A percentile compares a stretch with the other conserved stretches of the same genome.
Conservation (phyloP, 2,888 invertebrate genomes). For the Tanypteryx hageni region DNA sequence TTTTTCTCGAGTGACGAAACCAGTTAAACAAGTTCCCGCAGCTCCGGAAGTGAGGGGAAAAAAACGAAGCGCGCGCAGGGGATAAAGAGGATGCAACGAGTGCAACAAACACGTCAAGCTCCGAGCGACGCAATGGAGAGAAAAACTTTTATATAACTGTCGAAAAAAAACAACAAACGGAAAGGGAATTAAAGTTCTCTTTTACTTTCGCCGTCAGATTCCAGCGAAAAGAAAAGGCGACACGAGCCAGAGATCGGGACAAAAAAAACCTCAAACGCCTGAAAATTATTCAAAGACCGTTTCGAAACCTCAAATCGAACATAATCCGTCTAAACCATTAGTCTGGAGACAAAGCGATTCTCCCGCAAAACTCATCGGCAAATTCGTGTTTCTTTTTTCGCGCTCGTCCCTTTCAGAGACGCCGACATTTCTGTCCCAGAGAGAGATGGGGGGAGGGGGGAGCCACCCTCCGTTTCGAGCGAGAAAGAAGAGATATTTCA, state of each 20-base stretch:
- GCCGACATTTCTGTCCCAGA: background rate
- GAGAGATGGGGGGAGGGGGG: no score
- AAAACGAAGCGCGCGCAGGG: background rate
- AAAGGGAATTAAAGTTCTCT: no score
- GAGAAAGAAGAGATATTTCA: background rate
- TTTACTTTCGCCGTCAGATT: no score
- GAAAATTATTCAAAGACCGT: background rate
- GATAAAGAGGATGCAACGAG: background rate
- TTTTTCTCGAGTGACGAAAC: background rate
- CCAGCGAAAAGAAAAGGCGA: no score
- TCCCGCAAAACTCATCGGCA: background rate
- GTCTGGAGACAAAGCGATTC: constrained; percentile 19
- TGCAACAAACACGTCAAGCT: background rate
- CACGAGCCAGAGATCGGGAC: background rate
- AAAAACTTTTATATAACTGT: background rate
- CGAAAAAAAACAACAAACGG: background rate
- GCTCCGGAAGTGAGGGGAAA: background rate
- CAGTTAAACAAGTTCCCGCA: constrained; percentile 12
- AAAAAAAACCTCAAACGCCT: background rate
- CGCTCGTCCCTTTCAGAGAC: background rate
- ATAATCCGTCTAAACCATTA: background rate
- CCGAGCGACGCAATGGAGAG: background rate
- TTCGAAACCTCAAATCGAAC: background rate
- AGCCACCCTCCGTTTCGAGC: background rate
- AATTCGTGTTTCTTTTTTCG: no score